Conservation (phyloP, 2,113 vertebrate species). For the Caranx ignobilis region DNA sequence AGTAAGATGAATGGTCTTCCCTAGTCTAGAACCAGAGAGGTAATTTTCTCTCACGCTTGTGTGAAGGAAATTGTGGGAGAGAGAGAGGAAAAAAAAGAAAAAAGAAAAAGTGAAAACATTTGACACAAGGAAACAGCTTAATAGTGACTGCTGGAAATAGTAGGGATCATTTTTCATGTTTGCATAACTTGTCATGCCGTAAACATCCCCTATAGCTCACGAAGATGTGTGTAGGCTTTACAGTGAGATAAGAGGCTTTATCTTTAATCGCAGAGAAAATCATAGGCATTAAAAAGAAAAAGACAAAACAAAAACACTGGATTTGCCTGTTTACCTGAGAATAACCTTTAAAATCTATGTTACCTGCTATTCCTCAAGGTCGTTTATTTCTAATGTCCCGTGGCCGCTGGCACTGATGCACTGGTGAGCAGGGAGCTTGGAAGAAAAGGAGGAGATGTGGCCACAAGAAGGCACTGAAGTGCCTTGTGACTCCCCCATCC, state of each 20-base stretch:
- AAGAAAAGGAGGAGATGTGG: constrained; percentile 30
- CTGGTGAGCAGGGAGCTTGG: not conserved
- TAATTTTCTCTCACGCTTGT: constrained; percentile 62
- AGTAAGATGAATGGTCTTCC: constrained; percentile 71
- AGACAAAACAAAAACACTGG: not conserved
- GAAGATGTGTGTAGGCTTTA: constrained; percentile 19
- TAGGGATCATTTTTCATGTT: constrained; percentile 56
- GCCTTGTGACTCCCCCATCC: constrained; percentile 22
- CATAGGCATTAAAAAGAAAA: not conserved
- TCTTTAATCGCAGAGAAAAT: constrained; percentile 33
- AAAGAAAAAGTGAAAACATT: not conserved
- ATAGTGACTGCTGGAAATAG: constrained; percentile 39
- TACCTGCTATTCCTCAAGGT: constrained; percentile 6
- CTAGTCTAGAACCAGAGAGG: constrained; percentile 49
- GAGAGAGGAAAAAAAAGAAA: not conserved
- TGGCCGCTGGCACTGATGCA: not conserved
- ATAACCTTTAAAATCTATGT: not conserved
- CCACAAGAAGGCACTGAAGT: constrained; percentile 80
- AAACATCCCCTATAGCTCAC: constrained; percentile 35
- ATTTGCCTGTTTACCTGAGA: constrained; percentile 12
- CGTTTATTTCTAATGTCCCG: not conserved
- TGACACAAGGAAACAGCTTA: constrained; percentile 34
- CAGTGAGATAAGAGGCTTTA: constrained; percentile 52
- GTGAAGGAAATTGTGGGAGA: constrained; percentile 21
- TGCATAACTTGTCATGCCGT: constrained; percentile 32